Base-by-base conservation (phyloP, 1,140 invertebrate genomes). In the Coelopa frigida region DNA sequence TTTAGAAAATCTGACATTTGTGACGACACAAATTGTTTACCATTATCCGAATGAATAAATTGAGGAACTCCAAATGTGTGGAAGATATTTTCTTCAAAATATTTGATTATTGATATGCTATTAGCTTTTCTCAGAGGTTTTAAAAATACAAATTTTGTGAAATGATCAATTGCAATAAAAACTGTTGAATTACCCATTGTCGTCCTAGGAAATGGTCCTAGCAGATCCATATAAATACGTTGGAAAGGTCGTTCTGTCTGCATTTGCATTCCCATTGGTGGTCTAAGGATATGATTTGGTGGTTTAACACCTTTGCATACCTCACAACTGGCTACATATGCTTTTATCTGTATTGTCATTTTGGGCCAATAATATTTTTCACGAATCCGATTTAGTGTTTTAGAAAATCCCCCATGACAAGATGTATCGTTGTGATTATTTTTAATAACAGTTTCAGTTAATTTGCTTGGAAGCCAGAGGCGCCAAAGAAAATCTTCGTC, bases 151-250 rank as follows among this genome's bases (percentile, higher is more conserved):
- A 24, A 43, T 31, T 43, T 43, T 2, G 40, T 27, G 17, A 44
- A 44, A 18, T 44, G 42, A 24, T 44, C 42, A n/a, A 44, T n/a
- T 5, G 23, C 42, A 4, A 44, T 29, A 20, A 44, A 44, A 4
- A 44, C 20, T 14, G 23, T 35, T 5, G 14, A 23, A 43, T 54
- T 52, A 6, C 46, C 43, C 20, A 20, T 42, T 17, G 20, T 39
- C 3, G 46, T 43, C 17, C 43, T 17, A 3, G 46, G 53, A 26
- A 45, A 54, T 3, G 46, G 46, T 10, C 46, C 53, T 31, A 52
- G 20, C 23, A 52, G 17, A 24, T 52, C 46, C 21, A 29, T 20
- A 29, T 36, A 44, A 3, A 41, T 12, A 12, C 32, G 11, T 23
- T 52, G 43, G 10, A 48, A 53, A 12, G 51, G 47, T 12, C 17